phyloP scores from a whole-genome alignment of 2,888 invertebrate genomes.

The Drosophila melanosoma region DNA sequence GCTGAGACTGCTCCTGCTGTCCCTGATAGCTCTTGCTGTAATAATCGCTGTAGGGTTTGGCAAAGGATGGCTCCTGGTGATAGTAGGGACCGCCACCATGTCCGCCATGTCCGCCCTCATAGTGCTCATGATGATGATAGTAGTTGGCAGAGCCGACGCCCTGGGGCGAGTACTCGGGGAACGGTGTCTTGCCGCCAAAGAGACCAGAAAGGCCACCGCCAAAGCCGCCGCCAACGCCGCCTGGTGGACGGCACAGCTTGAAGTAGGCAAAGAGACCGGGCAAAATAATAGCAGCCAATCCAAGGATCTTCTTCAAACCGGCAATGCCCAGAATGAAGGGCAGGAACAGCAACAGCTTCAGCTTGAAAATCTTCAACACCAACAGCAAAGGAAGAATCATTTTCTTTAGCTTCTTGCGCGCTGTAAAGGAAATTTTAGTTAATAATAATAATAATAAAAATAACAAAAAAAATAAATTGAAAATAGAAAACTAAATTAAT shows the following conservation, averaged over 20 bases:
- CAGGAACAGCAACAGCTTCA: slow-evolving; percentile 92
- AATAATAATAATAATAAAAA: no score
- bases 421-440: slow-evolving; percentile 84
- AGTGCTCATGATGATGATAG: slow-evolving; percentile 85
- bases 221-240: slow-evolving; percentile 85
- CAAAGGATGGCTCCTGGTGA: slow-evolving; percentile 81
- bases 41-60: slow-evolving; percentile 84
- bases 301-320: slow-evolving; percentile 93
- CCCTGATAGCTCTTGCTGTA: slow-evolving; percentile 85
- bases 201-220: slow-evolving; percentile 83
- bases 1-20: slow-evolving; percentile 30
- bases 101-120: slow-evolving; percentile 63
- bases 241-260: slow-evolving; percentile 92
- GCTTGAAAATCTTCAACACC: slow-evolving; percentile 92
- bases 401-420: slow-evolving; percentile 92
- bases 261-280: slow-evolving; percentile 94
- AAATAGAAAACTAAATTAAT: no score
- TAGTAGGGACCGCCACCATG: slow-evolving; percentile 73
- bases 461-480: no score
- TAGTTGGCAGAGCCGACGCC: slow-evolving; percentile 90
- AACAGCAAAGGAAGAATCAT: slow-evolving; percentile 92
- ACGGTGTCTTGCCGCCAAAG: slow-evolving; percentile 83
- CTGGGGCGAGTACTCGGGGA: slow-evolving; percentile 89
- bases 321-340: slow-evolving; percentile 93
- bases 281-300: slow-evolving; percentile 91